Evolutionary conservation across 2,888 invertebrate species (phyloP).

Genomic region (Odiellus spinosus): DNA sequence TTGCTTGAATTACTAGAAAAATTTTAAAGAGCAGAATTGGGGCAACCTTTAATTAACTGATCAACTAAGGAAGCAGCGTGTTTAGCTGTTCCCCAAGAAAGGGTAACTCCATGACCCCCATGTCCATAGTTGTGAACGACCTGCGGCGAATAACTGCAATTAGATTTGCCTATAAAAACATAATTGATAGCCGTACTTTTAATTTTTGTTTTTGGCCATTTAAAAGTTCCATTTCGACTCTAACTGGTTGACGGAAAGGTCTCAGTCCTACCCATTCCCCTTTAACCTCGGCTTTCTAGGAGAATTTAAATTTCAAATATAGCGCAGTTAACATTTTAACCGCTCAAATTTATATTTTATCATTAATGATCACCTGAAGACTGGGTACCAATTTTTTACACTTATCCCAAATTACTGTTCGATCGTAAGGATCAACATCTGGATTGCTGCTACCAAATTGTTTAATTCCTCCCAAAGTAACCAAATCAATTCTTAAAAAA

Average conservation of each 20-base stretch:
- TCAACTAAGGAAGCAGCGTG: constrained; percentile 51
- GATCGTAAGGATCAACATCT: constrained; percentile 50
- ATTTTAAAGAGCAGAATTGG: too few relatives aligned
- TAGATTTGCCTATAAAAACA: too few relatives aligned
- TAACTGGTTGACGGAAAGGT: constrained; percentile 48
- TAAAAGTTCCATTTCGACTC: constrained; percentile 31
- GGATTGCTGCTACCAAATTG: constrained; percentile 61
- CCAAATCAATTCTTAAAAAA: constrained; percentile 38
- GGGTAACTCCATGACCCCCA: constrained; percentile 79
- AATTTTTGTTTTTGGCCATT: constrained; percentile 1
- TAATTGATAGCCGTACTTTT: background rate
- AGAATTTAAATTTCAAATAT: constrained; percentile 1
- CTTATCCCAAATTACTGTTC: constrained; percentile 56
- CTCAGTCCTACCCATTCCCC: constrained; percentile 69
- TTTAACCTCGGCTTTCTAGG: constrained; percentile 36
- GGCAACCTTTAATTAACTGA: too few relatives aligned
- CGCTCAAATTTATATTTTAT: too few relatives aligned
- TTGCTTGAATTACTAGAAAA: too few relatives aligned
- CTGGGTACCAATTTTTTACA: constrained; percentile 58
- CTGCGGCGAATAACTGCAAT: too few relatives aligned
- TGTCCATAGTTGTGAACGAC: constrained; percentile 90
- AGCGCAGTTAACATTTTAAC: too few relatives aligned
- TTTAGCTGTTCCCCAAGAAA: constrained; percentile 70
- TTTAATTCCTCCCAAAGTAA: constrained; percentile 70
- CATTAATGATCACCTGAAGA: constrained; percentile 29